Evolutionary conservation across 2,113 vertebrate species (phyloP).

Genomic region (Asarcornis scutulata): DNA sequence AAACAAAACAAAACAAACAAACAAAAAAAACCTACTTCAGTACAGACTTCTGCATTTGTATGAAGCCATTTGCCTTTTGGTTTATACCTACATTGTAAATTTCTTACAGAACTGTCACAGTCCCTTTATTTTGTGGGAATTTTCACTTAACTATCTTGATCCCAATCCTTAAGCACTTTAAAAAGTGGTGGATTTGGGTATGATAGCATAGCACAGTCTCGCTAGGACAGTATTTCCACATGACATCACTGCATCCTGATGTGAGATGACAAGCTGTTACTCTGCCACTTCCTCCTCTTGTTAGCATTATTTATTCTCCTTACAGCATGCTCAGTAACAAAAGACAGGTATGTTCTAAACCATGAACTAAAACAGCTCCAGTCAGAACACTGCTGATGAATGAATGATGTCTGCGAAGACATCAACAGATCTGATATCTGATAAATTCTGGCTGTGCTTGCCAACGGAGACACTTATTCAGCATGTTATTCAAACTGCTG

Average conservation of each 20-base stretch:
- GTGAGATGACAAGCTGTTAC: background rate
- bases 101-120: background rate
- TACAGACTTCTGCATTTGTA: background rate
- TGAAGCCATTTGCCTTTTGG: background rate
- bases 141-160: background rate
- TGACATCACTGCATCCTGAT: background rate
- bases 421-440: background rate
- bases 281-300: background rate
- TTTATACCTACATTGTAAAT: background rate
- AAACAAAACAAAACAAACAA: too few species aligned
- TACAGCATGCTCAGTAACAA: background rate
- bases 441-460: background rate
- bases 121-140: background rate
- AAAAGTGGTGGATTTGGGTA: background rate
- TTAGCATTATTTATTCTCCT: slow-evolving; percentile 24
- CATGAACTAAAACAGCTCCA: background rate
- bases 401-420: background rate
- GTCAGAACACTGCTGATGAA: background rate
- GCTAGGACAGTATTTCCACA: background rate
- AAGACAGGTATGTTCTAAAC: slow-evolving; percentile 36
- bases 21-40: background rate
- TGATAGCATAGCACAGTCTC: background rate
- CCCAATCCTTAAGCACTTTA: background rate
- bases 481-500: background rate
- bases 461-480: slow-evolving; percentile 36